Evolutionary conservation across 2,113 vertebrate species (phyloP), one percentile per base, ranked within the genome.

Genomic region (Felis chaus): DNA sequence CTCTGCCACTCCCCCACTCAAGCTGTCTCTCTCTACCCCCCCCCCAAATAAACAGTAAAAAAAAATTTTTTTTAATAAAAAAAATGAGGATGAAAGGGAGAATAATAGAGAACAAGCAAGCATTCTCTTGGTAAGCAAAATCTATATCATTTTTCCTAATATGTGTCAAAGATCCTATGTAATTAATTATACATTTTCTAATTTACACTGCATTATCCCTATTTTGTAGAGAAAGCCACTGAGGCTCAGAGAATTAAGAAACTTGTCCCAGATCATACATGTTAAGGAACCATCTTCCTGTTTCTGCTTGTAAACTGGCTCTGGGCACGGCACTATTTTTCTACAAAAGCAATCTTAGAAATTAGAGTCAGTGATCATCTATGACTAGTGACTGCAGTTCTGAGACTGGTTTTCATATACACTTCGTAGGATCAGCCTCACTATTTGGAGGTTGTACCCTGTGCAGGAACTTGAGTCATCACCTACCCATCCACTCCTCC

Each of bases 401-500:
- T 85, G 71, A 91, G 76, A 9, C 81, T 81, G 45, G 39, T 85
- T 95, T 93, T 80, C 73, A 50, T 71, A 19, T 8, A 11, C 1
- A 11, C 81, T 50, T 78, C 41, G 63, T 31, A 71, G 81, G 71
- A 79, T 85, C 21, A 63, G 48, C n/a, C 68, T 88, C 88, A 25
- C 80, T 93, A 41, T 96, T 95, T 61, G 73, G 93, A 94, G 73
- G 31, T 16, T 91, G 66, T 84, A 36, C 69, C 14, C 84, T 82
- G 50, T 25, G 29, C 39, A 57, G 89, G 41, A 80, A 84, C 84
- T 25, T 97, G 95, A 97, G 79, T 94, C 94, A 95, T 45, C 33
- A 0, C 48, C 66, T 41, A 27, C 39, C 33, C 45, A 39, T 13
- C 50, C 68, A 36, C 78, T 88, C 95, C 94, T 94, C 94, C 92